Percentiles rank a stretch among this genome's conserved stretches.
Conservation (phyloP, 2,797 vertebrate genomes). For the Pygocentrus nattereri region DNA sequence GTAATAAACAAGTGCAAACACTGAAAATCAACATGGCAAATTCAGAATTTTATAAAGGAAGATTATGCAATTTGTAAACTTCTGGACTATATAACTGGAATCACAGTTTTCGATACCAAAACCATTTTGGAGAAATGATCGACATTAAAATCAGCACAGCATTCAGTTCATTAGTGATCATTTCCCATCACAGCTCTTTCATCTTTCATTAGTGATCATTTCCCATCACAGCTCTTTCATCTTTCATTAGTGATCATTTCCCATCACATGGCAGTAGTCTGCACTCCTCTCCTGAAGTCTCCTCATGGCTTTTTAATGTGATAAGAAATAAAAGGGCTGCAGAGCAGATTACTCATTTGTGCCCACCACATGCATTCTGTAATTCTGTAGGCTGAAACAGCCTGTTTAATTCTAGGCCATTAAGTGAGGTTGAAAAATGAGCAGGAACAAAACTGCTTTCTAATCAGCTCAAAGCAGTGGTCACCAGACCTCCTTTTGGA, state of each 20-base stretch:
- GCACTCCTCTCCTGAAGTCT: neutral
- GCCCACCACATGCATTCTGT: neutral
- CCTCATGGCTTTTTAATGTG: no score
- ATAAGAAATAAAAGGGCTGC: neutral
- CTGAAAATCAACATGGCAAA: no score
- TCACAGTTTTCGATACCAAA: no score
- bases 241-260: neutral
- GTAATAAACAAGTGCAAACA: no score
- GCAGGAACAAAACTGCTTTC: neutral
- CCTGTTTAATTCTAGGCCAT: no score
- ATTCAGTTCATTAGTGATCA: neutral
- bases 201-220: neutral
- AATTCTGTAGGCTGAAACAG: neutral
- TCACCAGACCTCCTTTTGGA: no score
- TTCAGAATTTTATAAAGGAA: no score
- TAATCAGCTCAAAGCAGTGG: no score
- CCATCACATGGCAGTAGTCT: neutral
- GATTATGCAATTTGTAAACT: no score
- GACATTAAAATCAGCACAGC: neutral
- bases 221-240: neutral
- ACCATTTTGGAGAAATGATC: neutral
- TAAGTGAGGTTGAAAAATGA: no score
- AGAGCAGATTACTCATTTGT: neutral
- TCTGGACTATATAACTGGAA: no score
- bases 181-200: neutral